These are phyloP conservation scores for Anas platyrhynchos DNA, from an alignment of 2,113 vertebrate genomes.

Conservation along the genomic window DNA sequence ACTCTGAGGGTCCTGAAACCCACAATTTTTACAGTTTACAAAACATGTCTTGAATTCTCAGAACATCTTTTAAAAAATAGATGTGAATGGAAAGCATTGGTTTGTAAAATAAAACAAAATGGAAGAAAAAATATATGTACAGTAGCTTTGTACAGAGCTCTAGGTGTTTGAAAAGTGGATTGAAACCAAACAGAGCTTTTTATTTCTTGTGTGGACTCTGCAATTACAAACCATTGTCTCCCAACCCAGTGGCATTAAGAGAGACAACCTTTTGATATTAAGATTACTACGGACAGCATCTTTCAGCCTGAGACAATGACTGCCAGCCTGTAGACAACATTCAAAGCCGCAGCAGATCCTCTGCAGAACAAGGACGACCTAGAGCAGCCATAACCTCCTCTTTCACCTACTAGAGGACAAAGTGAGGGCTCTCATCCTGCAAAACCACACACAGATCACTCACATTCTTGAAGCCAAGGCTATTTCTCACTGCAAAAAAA, in stretches of 20 bases:
- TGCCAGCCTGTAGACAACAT: background rate
- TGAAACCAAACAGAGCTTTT: constrained; percentile 22
- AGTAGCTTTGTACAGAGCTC: background rate
- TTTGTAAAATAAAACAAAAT: background rate
- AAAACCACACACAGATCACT: background rate
- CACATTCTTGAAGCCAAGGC: background rate
- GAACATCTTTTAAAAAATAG: background rate
- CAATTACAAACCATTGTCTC: constrained; percentile 15
- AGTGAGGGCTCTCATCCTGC: background rate
- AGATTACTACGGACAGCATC: background rate
- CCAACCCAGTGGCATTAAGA: background rate
- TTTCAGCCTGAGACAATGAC: background rate
- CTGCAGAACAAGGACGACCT: background rate
- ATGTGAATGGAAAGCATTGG: background rate
- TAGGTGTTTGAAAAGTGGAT: background rate
- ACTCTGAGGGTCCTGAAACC: background rate
- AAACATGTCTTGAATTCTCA: background rate
- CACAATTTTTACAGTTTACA: background rate
- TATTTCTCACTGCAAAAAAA: background rate
- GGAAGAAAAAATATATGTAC: background rate
- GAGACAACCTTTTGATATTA: background rate
- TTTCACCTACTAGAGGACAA: background rate
- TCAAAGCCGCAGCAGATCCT: background rate
- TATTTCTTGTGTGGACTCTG: background rate
- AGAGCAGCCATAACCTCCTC: background rate